A percentile compares a stretch with the other conserved stretches of the same genome.
These are phyloP conservation scores for Drosophila funebris DNA, from an alignment of 1,140 invertebrate species.

Conservation along the genomic window DNA sequence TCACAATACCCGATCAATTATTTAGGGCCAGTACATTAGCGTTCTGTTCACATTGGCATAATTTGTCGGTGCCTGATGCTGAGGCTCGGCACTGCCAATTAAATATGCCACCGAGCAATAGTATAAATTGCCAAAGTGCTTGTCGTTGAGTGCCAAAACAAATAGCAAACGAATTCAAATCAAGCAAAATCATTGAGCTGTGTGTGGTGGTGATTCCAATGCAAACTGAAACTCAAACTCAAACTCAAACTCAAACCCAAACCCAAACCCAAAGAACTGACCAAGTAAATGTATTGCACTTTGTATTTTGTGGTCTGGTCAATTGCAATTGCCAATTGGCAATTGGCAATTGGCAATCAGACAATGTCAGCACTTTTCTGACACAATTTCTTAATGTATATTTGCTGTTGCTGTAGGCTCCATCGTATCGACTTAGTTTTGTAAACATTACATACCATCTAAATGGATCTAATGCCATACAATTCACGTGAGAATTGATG, in stretches of 20 bases:
- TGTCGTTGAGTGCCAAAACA: constrained; percentile 46
- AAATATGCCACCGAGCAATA: constrained; percentile 37
- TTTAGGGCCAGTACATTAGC: constrained; percentile 76
- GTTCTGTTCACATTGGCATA: constrained; percentile 41
- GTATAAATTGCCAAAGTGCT: constrained; percentile 47
- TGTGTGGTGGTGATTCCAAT: too few species aligned
- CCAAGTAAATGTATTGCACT: constrained; percentile 42
- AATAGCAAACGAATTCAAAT: constrained; percentile 32
- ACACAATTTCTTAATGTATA: constrained; percentile 32
- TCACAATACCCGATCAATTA: constrained; percentile 66
- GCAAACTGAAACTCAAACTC: too few species aligned
- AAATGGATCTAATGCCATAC: not conserved
- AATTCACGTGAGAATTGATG: constrained; percentile 7
- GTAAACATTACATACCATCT: not conserved
- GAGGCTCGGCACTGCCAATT: constrained; percentile 20
- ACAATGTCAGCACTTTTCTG: constrained; percentile 43
- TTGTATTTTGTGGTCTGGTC: constrained; percentile 37
- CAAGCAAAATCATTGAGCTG: constrained; percentile 19
- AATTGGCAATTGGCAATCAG: constrained; percentile 50
- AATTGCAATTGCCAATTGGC: constrained; percentile 46
- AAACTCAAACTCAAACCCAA: too few species aligned
- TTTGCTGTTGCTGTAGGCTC: constrained; percentile 21
- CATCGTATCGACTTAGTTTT: constrained; percentile 8
- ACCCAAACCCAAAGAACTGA: constrained; percentile 20
- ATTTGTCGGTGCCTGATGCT: constrained; percentile 24